These are phyloP conservation scores for Cotesia vestalis DNA, from an alignment of 1,140 invertebrate genomes.

Conservation along the genomic window DNA sequence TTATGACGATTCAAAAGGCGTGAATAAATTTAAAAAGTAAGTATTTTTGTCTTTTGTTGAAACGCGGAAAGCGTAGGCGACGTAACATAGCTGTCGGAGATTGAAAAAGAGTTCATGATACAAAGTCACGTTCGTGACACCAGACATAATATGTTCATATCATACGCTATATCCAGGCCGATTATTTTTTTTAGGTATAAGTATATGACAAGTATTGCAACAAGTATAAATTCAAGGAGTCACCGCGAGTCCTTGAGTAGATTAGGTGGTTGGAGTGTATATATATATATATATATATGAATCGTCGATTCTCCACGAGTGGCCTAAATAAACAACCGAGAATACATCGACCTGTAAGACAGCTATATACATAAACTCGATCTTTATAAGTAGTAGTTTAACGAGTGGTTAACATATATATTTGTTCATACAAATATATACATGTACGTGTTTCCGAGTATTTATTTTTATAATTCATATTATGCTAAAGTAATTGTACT, in stretches of 20 bases:
- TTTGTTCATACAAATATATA: neutral
- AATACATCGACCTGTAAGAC: conserved; percentile 63
- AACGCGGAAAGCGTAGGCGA: conserved; percentile 22
- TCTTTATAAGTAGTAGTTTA: conserved; percentile 7
- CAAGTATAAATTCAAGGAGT: conserved; percentile 13
- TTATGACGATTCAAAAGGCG: too few relatives aligned
- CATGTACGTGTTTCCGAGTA: neutral
- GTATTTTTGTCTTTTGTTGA: neutral
- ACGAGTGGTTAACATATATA: neutral
- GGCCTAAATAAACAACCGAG: conserved; percentile 68
- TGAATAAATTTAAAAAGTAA: too few relatives aligned
- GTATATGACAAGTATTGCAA: neutral
- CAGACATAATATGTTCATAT: conserved; percentile 47
- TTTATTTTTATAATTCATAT: too few relatives aligned
- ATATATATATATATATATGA: conserved; percentile 1
- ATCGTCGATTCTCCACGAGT: conserved; percentile 61
- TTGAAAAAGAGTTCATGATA: conserved; percentile 66
- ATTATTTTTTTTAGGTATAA: conserved; percentile 1
- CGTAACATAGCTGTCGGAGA: conserved; percentile 53
- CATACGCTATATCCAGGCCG: conserved; percentile 1
- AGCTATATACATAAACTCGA: conserved; percentile 9
- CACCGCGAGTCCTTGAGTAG: conserved; percentile 13
- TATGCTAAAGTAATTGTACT: too few relatives aligned
- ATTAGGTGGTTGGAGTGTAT: neutral
- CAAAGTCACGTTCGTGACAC: conserved; percentile 63